Evolutionary conservation across 2,113 vertebrate genomes (phyloP).

Genomic region (Steatornis caripensis): DNA sequence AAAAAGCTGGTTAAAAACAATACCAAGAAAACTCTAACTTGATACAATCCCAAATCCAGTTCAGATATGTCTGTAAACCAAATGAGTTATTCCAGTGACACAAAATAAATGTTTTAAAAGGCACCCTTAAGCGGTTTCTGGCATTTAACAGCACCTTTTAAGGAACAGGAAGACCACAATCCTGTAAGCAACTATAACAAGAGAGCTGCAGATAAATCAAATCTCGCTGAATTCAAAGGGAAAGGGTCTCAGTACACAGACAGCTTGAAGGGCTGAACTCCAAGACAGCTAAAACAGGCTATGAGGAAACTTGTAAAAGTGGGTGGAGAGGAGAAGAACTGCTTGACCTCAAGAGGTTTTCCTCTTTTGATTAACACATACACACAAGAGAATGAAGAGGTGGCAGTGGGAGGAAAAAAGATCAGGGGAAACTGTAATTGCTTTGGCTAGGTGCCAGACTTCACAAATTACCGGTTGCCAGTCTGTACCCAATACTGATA

Average conservation of each 20-base stretch:
- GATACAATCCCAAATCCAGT: neutral
- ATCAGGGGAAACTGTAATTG: neutral
- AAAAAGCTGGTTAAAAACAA: neutral
- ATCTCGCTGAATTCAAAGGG: neutral
- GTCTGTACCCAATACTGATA: neutral
- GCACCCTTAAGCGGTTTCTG: neutral
- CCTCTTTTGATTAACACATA: neutral
- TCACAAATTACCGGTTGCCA: conserved; percentile 20
- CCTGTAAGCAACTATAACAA: neutral
- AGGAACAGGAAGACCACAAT: neutral
- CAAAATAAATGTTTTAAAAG: neutral
- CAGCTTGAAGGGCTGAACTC: neutral
- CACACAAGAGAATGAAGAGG: neutral
- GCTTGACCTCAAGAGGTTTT: neutral
- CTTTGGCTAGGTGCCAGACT: neutral
- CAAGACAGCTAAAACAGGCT: neutral
- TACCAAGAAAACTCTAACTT: neutral
- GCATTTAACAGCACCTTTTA: neutral
- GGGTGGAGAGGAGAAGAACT: neutral
- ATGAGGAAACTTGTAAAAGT: neutral
- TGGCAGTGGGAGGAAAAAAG: neutral
- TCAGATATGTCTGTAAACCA: neutral
- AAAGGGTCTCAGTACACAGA: neutral
- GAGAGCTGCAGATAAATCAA: neutral
- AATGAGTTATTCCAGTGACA: neutral